Conservation (phyloP, 2,888 invertebrate species). For the Pomacea canaliculata region DNA sequence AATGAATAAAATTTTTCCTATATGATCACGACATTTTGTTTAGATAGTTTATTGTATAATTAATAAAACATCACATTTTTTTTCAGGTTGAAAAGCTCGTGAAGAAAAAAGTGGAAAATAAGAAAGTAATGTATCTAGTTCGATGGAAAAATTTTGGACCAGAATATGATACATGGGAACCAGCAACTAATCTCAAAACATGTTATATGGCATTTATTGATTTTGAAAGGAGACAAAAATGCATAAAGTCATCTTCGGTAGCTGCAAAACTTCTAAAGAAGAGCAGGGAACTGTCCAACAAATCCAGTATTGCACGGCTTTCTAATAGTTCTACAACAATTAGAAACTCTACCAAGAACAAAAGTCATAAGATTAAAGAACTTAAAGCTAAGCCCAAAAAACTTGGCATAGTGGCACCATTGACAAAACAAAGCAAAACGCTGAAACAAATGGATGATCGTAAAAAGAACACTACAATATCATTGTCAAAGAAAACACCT, state of each 20-base stretch:
- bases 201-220: constrained; percentile 42
- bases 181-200: constrained; percentile 45
- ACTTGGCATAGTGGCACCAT: constrained; percentile 13
- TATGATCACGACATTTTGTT: too few relatives aligned
- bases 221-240: constrained; percentile 39
- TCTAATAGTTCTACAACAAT: too few relatives aligned
- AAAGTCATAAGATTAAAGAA: constrained; percentile 8
- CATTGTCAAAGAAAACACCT: neutral
- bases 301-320: neutral
- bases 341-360: too few relatives aligned
- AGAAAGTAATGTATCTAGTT: constrained; percentile 49
- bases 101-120: constrained; percentile 38
- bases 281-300: constrained; percentile 1
- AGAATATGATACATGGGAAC: constrained; percentile 63
- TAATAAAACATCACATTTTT: too few relatives aligned
- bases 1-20: too few relatives aligned
- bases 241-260: neutral
- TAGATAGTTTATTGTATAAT: too few relatives aligned
- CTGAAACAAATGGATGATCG: too few relatives aligned
- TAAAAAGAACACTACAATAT: too few relatives aligned
- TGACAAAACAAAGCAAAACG: neutral
- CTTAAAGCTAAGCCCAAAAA: constrained; percentile 20
- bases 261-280: constrained; percentile 17
- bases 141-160: constrained; percentile 58
- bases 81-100: constrained; percentile 52